Conservation (phyloP, 2,113 vertebrate genomes). For the Aspiorhynchus laticeps region DNA sequence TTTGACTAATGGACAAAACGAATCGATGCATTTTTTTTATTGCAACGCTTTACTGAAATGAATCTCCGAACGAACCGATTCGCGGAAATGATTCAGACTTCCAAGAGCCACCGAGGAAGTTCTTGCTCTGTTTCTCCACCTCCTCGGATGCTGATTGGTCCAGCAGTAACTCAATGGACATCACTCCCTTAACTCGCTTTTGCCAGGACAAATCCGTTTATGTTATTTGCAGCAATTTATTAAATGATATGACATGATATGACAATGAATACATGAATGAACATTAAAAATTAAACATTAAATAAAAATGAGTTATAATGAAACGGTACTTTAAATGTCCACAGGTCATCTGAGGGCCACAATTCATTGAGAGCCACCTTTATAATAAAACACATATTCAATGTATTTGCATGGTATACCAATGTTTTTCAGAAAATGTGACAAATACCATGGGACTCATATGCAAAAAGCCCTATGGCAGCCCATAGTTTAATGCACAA, state of each 20-base stretch:
- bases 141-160: slow-evolving; percentile 31
- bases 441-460: neutral
- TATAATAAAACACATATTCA: neutral
- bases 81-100: neutral
- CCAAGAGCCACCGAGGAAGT: neutral
- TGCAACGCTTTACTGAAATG: neutral
- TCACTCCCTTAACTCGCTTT: neutral
- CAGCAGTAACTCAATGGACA: neutral
- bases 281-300: neutral
- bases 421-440: neutral
- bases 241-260: neutral
- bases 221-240: neutral
- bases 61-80: neutral
- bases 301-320: neutral
- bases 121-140: neutral
- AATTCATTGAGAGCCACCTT: neutral
- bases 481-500: neutral
- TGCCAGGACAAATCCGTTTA: neutral
- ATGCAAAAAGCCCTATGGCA: neutral
- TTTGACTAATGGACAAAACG: neutral
- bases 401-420: neutral
- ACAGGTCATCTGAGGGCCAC: neutral
- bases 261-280: neutral
- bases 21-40: neutral
- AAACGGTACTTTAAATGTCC: neutral